Evolutionary conservation across 1,140 invertebrate species (phyloP).

Genomic region (Agrypnia vestita): DNA sequence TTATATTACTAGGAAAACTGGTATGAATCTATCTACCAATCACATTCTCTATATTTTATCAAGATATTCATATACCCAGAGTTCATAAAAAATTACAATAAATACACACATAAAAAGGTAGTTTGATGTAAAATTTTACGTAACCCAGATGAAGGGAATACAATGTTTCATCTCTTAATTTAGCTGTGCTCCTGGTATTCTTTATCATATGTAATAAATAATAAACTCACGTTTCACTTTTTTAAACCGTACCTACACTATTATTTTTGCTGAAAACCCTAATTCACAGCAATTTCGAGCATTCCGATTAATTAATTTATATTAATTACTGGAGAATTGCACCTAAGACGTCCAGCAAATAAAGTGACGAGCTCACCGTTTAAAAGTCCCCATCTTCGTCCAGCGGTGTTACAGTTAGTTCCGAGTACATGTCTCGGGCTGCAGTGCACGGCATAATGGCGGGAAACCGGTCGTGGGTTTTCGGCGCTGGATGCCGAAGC

Average conservation of each 20-base stretch:
- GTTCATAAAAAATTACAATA: too few species aligned
- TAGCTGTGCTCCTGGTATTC: neutral
- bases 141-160: too few species aligned
- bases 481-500: constrained; percentile 42
- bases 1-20: too few species aligned
- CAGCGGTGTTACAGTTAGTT: neutral
- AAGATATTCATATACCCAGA: too few species aligned
- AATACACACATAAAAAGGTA: neutral
- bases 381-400: neutral
- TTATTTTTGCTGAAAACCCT: neutral
- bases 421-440: constrained; percentile 8
- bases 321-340: constrained; percentile 8
- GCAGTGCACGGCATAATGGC: neutral
- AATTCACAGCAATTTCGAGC: neutral
- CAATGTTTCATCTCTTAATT: neutral
- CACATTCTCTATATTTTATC: too few species aligned
- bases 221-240: neutral
- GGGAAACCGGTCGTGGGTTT: constrained; percentile 4
- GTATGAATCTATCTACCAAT: too few species aligned
- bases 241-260: neutral
- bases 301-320: constrained; percentile 4
- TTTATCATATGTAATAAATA: too few species aligned
- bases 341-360: neutral
- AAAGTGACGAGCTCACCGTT: neutral
- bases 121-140: neutral